phyloP scores from a whole-genome alignment of 2,888 invertebrate genomes.

The Dione vanillae region DNA sequence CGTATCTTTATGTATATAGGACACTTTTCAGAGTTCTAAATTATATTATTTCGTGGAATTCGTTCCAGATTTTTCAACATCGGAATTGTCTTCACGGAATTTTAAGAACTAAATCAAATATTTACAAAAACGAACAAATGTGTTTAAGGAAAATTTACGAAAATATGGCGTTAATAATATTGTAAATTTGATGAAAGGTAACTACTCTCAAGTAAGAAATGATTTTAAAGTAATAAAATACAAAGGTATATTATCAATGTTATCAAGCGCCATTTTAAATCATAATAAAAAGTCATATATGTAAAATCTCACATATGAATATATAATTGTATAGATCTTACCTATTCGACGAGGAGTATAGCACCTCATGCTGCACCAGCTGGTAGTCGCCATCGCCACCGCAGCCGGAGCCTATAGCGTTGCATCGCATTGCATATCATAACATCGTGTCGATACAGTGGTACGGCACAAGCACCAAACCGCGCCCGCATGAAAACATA shows the following conservation, averaged over 20 bases:
- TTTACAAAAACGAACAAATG: neutral
- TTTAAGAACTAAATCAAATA: neutral
- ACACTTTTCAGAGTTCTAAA: constrained; percentile 3
- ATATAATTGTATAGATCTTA: constrained; percentile 80
- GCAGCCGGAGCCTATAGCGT: constrained; percentile 88
- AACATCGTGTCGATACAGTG: constrained; percentile 38
- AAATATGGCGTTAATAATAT: too few relatives aligned
- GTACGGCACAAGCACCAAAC: constrained; percentile 48
- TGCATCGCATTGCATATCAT: constrained; percentile 43
- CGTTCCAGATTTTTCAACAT: neutral
- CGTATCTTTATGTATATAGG: constrained; percentile 6
- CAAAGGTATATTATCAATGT: too few relatives aligned
- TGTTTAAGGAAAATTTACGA: too few relatives aligned
- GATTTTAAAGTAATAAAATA: too few relatives aligned
- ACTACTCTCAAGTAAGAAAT: too few relatives aligned
- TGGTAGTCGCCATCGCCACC: constrained; percentile 99
- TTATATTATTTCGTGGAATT: constrained; percentile 7
- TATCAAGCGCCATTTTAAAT: too few relatives aligned
- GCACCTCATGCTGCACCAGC: constrained; percentile 98
- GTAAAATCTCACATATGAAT: too few relatives aligned
- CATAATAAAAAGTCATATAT: too few relatives aligned
- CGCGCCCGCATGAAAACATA: constrained; percentile 65
- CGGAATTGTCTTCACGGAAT: neutral
- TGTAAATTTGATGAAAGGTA: too few relatives aligned
- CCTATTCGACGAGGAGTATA: constrained; percentile 98